A percentile compares a stretch with the other conserved stretches of the same genome.
Evolutionary conservation across 2,888 invertebrate species (phyloP).

Genomic region (Ophion obscuratus): DNA sequence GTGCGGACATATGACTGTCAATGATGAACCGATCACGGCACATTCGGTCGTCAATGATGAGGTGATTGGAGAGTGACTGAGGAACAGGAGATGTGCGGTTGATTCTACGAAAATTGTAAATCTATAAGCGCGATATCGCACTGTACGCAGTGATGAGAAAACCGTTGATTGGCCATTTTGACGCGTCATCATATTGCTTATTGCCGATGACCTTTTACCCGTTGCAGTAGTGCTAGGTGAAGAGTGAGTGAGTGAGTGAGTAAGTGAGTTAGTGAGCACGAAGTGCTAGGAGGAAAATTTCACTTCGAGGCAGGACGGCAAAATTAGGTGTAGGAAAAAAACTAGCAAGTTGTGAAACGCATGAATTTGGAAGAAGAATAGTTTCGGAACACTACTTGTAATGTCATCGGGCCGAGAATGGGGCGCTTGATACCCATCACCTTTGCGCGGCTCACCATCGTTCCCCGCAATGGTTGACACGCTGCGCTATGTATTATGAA

Average conservation of each 20-base stretch:
- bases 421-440: slow-evolving; percentile 58
- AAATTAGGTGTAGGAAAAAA: not conserved
- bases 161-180: too few species aligned
- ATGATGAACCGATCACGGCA: too few species aligned
- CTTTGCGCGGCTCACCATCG: slow-evolving; percentile 39
- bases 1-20: too few species aligned
- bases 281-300: not conserved
- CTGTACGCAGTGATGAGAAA: too few species aligned
- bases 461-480: slow-evolving; percentile 42
- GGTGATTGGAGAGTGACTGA: too few species aligned
- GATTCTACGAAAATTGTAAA: too few species aligned
- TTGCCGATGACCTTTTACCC: too few species aligned
- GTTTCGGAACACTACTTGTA: slow-evolving; percentile 69
- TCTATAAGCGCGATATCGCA: too few species aligned
- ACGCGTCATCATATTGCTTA: too few species aligned
- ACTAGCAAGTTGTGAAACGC: slow-evolving; percentile 42
- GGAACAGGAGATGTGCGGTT: too few species aligned
- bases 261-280: not conserved
- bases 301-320: not conserved
- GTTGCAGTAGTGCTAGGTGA: not conserved
- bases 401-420: slow-evolving; percentile 66
- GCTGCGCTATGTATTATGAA: slow-evolving; percentile 20
- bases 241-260: not conserved
- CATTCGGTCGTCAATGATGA: too few species aligned
- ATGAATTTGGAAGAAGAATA: slow-evolving; percentile 60